Evolutionary conservation across 2,113 vertebrate species (phyloP), one percentile per base, ranked within the genome.

Genomic region (Gyps fulvus): DNA sequence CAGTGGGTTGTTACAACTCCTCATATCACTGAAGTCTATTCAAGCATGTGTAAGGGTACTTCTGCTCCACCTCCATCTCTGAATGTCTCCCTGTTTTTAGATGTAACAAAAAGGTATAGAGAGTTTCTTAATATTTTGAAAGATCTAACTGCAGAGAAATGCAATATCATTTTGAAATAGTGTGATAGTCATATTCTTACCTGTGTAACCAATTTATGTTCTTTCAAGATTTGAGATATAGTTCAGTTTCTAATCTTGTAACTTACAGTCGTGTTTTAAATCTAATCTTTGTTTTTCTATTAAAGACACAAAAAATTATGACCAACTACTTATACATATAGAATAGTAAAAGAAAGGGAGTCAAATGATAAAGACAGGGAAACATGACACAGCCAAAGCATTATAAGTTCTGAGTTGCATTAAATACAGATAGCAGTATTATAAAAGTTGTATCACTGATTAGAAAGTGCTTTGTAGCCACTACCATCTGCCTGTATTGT

Each of bases 401-500:
- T 43, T 13, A 0, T 55, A 67, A 81, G 23, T 61, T 97, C 36
- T 69, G 58, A 76, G 73, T 77, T 89, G 20, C 40, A 49, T 87
- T 95, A 95, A 96, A 82, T 76, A 77, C 31, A 91, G 32, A 27
- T 42, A 83, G 8, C 23, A 58, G 78, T 72, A 45, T 87, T 95
- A 58, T 47, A 82, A 82, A 91, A 73, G 55, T 92, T 5, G 17
- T 85, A 91, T 59, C 40, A 57, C 52, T 85, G 93, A 83, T 93
- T 93, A 95, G 79, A 95, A 95, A 95, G 83, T 94, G 80, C 88
- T 95, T 94, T 92, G 82, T 77, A 92, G 87, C 76, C 62, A 63
- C 81, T 87, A 77, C 94, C 92, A 97, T 95, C 92, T 97, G 93
- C 89, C 83, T 87, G 69, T 40, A 94, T 95, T 95, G 87, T 85